Base-by-base conservation (phyloP, 2,113 vertebrate genomes). In the Haemorhous mexicanus region DNA sequence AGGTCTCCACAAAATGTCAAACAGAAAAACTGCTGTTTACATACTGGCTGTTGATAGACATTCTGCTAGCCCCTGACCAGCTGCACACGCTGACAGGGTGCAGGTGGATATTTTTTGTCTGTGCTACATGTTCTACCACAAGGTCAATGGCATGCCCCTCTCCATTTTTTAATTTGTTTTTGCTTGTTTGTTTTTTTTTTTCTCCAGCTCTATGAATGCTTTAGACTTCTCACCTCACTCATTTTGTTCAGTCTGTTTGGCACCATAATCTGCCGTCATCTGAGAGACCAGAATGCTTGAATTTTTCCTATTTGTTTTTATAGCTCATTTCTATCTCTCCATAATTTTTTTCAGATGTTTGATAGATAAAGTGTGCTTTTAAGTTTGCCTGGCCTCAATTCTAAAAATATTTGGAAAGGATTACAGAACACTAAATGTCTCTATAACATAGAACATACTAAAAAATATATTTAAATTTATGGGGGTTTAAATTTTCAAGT, bases 121-220 rank as follows among this genome's bases (percentile, higher is more conserved):
- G 7, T 21, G 16, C 6, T 27, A 0, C 0, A 0, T 43, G 1
- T 75, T 49, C 44, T 78, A 37, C n/a, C 23, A 55, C 23, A 22
- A 35, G 20, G 46, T 4, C 2, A 2, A 39, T 12, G 23, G 11
- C 39, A 35, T 49, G 22, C 1, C 6, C 3, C 7, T 3, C 24
- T 4, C 7, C 8, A 8, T 43, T 19, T 23, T 11, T n/a, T 44
- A 11, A 26, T 23, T 91, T 35, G 7, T 20, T 81, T 68, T 7
- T 4, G 5, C 53, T 44, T 43, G 17, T 39, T 39, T 39, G 0
- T 5, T 12, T 47, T 2, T 21, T 35, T 44, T 2, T 30, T 56
- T n/a, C 32, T 68, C 39, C 32, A 79, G 14, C 33, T 59, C 9
- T 56, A 17, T 50, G 30, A 63, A 24, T 56, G 23, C 10, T 46